Evolutionary conservation across 2,113 vertebrate species (phyloP), one percentile per base, ranked within the genome.

Genomic region (Setophaga petechia): DNA sequence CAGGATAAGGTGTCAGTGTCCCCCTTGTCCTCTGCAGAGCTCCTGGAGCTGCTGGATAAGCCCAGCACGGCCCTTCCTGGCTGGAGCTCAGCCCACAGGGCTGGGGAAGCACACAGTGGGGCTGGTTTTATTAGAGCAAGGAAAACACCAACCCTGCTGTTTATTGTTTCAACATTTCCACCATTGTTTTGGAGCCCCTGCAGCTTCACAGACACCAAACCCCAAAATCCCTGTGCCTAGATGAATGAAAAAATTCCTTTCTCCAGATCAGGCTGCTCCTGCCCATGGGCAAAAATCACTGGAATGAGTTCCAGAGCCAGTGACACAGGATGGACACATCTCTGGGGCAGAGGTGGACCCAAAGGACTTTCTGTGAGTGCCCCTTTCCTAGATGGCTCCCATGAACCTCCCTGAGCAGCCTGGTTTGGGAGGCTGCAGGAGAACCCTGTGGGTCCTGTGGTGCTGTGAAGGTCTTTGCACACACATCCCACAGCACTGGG

Each of bases 161-260:
- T 57, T 49, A 11, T 22, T 81, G 15, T 68, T 91, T 65, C 41
- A 55, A 11, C 6, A 12, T 44, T 75, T 22, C 35, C 57, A 72
- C 20, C 12, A 6, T 3, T 25, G 62, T 12, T 87, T 71, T 84
- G 55, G 58, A 87, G n/a, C 6, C 13, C 24, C 16, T 24, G 51
- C 5, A 0, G 0, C 37, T 63, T 62, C 1, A 0, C 41, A 74
- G 35, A 18, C 18, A 3, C 9, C 5, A 2, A 87, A 31, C 4
- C 41, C 11, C 4, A 2, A 17, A 1, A 3, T 24, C 35, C 24
- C 49, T 15, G 18, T 15, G 44, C 30, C 44, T 11, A 8, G 2
- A 1, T 0, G 2, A 49, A 31, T 0, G 1, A 76, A 58, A 80
- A 90, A 90, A 16, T 1, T 9, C 23, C 21, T 39, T 44, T 51